Conservation (phyloP, 2,888 invertebrate species). For the Toxonevra muliebris region DNA sequence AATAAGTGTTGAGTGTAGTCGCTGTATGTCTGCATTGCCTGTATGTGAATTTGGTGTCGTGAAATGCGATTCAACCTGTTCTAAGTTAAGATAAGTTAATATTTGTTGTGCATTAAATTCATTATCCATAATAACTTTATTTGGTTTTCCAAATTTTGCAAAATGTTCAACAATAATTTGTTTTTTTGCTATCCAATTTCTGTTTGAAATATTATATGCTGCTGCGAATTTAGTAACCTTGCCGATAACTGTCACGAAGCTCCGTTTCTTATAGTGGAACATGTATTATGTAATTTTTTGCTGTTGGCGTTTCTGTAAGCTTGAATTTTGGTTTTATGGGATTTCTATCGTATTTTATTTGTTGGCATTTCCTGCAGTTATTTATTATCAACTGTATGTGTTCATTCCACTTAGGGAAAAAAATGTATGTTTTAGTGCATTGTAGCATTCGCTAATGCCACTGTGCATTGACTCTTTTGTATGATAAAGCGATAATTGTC, state of each 20-base stretch:
- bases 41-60: conserved; percentile 31
- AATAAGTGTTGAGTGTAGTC: conserved; percentile 31
- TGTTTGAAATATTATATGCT: conserved; percentile 20
- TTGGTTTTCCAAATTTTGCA: conserved; percentile 34
- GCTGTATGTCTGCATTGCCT: conserved; percentile 19
- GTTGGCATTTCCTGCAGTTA: conserved; percentile 22
- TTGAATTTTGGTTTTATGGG: conserved; percentile 32
- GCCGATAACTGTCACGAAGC: conserved; percentile 30
- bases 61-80: conserved; percentile 22
- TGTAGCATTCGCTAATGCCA: conserved; percentile 34
- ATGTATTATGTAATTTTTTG: conserved; percentile 25
- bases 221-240: conserved; percentile 28
- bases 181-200: conserved; percentile 21
- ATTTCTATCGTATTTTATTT: conserved; percentile 34
- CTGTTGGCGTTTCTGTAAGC: conserved; percentile 30
- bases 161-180: conserved; percentile 26
- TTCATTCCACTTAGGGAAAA: conserved; percentile 30
- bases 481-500: conserved; percentile 36
- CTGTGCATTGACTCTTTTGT: conserved; percentile 37
- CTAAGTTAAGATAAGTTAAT: conserved; percentile 15
- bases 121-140: conserved; percentile 30
- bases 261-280: not conserved
- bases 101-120: conserved; percentile 30
- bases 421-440: conserved; percentile 32
- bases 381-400: conserved; percentile 25